A percentile compares a stretch with the other conserved stretches of the same genome.
Conservation (phyloP, 2,113 vertebrate species). For the Theristicus caerulescens region DNA sequence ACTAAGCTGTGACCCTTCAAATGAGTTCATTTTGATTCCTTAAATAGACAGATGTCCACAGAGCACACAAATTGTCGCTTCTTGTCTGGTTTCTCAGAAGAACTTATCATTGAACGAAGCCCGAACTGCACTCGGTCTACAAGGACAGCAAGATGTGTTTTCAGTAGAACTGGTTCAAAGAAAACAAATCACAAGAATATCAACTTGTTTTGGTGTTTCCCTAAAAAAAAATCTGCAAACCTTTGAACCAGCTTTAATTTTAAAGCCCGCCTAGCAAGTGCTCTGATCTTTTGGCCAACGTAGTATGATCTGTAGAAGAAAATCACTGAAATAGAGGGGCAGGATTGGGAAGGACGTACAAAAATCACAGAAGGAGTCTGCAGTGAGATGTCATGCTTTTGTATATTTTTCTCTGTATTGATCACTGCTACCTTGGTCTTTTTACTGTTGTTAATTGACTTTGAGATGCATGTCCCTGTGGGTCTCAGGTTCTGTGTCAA, state of each 20-base stretch:
- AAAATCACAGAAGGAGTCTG: neutral
- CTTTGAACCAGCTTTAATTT: neutral
- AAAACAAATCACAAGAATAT: neutral
- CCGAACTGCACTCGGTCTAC: neutral
- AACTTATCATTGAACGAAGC: neutral
- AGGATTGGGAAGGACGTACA: neutral
- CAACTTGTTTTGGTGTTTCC: neutral
- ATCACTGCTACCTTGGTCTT: neutral
- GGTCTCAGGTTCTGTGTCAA: neutral
- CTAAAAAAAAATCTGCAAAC: neutral
- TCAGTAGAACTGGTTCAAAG: neutral
- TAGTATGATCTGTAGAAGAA: neutral
- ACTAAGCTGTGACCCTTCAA: conserved; percentile 9
- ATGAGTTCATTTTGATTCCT: conserved; percentile 13
- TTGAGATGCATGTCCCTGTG: neutral
- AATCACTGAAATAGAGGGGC: neutral
- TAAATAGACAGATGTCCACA: neutral
- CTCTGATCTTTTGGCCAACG: neutral
- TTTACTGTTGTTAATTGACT: neutral
- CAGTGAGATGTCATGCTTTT: neutral
- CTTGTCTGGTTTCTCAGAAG: neutral
- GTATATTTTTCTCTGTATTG: neutral
- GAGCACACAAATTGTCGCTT: neutral
- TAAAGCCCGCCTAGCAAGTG: neutral
- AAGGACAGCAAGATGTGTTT: neutral